These are phyloP conservation scores for Calosoma granatense DNA, from an alignment of 1,140 invertebrate species.

Conservation along the genomic window DNA sequence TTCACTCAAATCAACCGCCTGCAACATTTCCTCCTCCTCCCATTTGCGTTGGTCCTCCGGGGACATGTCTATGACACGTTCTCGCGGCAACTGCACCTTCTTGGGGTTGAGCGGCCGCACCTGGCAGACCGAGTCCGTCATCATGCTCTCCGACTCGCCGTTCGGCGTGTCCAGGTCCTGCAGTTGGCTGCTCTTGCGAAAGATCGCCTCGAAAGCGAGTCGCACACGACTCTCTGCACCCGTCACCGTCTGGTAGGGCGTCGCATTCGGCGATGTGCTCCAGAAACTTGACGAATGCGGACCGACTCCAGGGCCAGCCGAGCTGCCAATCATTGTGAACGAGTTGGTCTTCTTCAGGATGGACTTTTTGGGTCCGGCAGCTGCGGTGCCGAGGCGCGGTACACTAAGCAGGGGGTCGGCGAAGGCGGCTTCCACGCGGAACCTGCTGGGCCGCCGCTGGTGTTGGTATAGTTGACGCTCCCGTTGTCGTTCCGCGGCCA, in stretches of 20 bases:
- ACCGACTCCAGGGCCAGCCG: neutral
- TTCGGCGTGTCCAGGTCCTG: constrained; percentile 54
- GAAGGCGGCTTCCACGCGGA: constrained; percentile 60
- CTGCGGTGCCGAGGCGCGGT: too few relatives aligned
- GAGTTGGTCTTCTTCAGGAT: constrained; percentile 89
- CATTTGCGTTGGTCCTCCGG: constrained; percentile 81
- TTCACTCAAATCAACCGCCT: constrained; percentile 73
- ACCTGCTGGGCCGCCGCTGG: constrained; percentile 52
- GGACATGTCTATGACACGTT: constrained; percentile 88
- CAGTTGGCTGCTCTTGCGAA: constrained; percentile 66
- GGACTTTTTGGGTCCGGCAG: constrained; percentile 60
- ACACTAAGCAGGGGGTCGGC: constrained; percentile 39
- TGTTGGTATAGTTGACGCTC: constrained; percentile 52
- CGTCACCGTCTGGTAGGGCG: constrained; percentile 75
- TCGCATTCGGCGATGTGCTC: constrained; percentile 55
- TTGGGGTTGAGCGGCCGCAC: constrained; percentile 25
- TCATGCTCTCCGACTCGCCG: neutral
- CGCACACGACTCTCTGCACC: constrained; percentile 76
- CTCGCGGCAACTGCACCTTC: constrained; percentile 48
- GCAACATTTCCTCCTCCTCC: constrained; percentile 82
- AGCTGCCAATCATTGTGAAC: constrained; percentile 60
- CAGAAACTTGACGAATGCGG: too few relatives aligned
- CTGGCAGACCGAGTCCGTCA: constrained; percentile 29
- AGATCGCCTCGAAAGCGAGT: constrained; percentile 82
- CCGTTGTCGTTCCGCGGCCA: constrained; percentile 53